Percentiles rank a stretch among this genome's conserved stretches.
Evolutionary conservation across 2,797 vertebrate species (phyloP).

Genomic region (Rhinogobio ventralis): DNA sequence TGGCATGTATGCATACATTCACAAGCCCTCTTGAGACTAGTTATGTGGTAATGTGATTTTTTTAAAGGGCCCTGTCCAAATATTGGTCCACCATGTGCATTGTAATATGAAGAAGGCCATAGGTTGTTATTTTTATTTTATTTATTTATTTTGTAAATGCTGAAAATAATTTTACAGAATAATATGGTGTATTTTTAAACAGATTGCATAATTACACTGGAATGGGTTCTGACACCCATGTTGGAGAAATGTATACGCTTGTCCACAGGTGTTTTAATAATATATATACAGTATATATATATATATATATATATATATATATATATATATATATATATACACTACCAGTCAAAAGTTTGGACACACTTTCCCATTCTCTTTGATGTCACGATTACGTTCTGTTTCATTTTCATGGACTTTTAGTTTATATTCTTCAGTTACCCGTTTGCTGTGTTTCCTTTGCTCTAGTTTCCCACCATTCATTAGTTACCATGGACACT

Average conservation of each 20-base stretch:
- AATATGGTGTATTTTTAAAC: not conserved
- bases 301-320: too few relatives aligned
- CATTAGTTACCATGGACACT: too few relatives aligned
- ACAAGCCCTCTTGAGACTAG: conserved; percentile 6
- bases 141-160: not conserved
- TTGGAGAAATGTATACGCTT: not conserved
- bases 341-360: too few relatives aligned
- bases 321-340: too few relatives aligned
- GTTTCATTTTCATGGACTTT: too few relatives aligned
- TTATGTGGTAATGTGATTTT: conserved; percentile 4
- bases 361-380: too few relatives aligned
- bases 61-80: not conserved
- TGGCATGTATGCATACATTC: not conserved
- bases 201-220: not conserved
- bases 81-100: not conserved
- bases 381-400: too few relatives aligned
- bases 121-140: not conserved
- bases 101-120: not conserved
- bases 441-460: too few relatives aligned
- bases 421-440: too few relatives aligned
- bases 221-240: not conserved
- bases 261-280: too few relatives aligned
- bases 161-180: not conserved
- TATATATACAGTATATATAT: too few relatives aligned
- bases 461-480: too few relatives aligned